Percentiles rank a stretch among this genome's conserved stretches.
Evolutionary conservation across 2,888 invertebrate species (phyloP).

Genomic region (Hyles lineata): DNA sequence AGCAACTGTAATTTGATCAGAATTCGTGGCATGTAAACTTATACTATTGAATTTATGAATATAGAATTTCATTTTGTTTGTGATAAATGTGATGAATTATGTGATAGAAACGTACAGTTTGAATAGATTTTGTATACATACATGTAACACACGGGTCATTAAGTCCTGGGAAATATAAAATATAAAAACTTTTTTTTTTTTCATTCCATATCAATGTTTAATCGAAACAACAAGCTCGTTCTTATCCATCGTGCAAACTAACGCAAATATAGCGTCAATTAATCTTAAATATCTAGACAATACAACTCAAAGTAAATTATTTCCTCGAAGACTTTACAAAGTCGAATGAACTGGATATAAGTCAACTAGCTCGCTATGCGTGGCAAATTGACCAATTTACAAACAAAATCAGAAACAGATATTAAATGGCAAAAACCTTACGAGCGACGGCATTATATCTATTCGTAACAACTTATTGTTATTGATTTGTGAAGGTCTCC

Average conservation of each 20-base stretch:
- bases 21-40: conserved; percentile 15
- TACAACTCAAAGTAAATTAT: background rate
- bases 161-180: too few relatives aligned
- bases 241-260: too few relatives aligned
- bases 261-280: too few relatives aligned
- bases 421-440: background rate
- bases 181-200: too few relatives aligned
- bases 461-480: conserved; percentile 8
- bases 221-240: too few relatives aligned
- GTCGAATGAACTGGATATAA: background rate
- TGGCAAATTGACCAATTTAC: background rate
- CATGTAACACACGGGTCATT: too few relatives aligned
- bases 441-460: background rate
- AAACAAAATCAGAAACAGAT: background rate
- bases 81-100: too few relatives aligned
- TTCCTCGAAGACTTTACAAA: background rate
- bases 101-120: too few relatives aligned
- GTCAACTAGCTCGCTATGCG: background rate
- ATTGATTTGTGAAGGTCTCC: conserved; percentile 4
- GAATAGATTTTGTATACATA: too few relatives aligned
- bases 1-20: conserved; percentile 26
- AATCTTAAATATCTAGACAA: too few relatives aligned
- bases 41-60: conserved; percentile 4
- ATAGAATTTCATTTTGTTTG: conserved; percentile 2
- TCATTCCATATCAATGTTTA: too few relatives aligned